These are phyloP conservation scores for Tetranychus piercei DNA, from an alignment of 2,888 invertebrate species.

Conservation along the genomic window DNA sequence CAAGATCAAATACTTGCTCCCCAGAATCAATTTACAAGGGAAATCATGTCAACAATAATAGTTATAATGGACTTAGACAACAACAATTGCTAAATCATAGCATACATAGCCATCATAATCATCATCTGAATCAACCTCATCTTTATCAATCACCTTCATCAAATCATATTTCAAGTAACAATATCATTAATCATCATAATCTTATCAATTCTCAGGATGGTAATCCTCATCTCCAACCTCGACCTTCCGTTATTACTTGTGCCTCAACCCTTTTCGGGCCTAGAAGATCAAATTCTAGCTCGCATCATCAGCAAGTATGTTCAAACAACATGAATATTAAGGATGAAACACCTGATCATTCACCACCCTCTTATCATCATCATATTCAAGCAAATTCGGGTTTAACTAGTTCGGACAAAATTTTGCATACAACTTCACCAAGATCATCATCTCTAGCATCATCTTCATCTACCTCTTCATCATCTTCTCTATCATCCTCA, in stretches of 20 bases:
- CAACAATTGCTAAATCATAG: background rate
- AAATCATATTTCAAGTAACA: background rate
- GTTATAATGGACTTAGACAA: background rate
- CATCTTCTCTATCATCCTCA: background rate
- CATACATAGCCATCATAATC: too few species aligned
- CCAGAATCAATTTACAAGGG: constrained; percentile 4
- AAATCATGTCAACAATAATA: background rate
- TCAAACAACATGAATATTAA: background rate
- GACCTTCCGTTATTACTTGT: constrained; percentile 13
- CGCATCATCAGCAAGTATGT: background rate
- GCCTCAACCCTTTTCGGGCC: background rate
- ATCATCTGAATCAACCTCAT: background rate
- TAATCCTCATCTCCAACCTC: background rate
- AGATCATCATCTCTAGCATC: background rate
- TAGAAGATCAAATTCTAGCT: background rate
- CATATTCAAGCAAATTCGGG: background rate
- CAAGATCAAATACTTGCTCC: background rate
- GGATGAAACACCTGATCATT: background rate
- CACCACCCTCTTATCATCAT: background rate
- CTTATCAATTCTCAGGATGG: background rate
- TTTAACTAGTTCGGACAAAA: background rate
- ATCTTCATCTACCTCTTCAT: background rate
- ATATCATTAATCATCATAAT: background rate
- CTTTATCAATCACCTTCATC: background rate
- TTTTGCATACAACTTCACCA: background rate